These are phyloP conservation scores for Etheostoma cragini DNA, from an alignment of 2,113 vertebrate genomes.

Conservation along the genomic window DNA sequence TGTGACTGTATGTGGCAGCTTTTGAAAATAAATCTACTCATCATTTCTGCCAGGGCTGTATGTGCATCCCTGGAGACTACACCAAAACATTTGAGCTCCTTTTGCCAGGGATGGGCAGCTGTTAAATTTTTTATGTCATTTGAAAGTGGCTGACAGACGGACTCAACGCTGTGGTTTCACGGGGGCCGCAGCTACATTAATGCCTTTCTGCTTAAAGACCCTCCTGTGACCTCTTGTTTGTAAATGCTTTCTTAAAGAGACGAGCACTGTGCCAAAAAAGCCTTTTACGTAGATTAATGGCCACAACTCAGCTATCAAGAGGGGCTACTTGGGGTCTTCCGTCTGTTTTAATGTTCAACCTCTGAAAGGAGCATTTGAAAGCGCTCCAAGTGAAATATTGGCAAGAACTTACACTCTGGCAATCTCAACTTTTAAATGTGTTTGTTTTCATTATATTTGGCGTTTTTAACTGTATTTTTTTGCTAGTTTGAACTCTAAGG, in stretches of 20 bases:
- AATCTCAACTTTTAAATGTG: too few relatives aligned
- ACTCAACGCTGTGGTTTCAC: conserved; percentile 86
- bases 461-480: too few relatives aligned
- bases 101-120: conserved; percentile 67
- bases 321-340: conserved; percentile 30
- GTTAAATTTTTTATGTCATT: conserved; percentile 82
- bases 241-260: conserved; percentile 83
- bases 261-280: conserved; percentile 78
- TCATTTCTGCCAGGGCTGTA: conserved; percentile 55
- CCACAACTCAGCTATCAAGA: conserved; percentile 62
- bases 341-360: conserved; percentile 37
- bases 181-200: conserved; percentile 85
- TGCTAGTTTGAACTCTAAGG: too few relatives aligned
- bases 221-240: conserved; percentile 85
- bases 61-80: conserved; percentile 54
- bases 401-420: conserved; percentile 21
- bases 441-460: too few relatives aligned
- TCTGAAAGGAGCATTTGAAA: conserved; percentile 12
- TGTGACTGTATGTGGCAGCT: conserved; percentile 50
- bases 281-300: conserved; percentile 84
- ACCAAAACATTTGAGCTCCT: conserved; percentile 67
- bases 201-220: conserved; percentile 86
- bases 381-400: conserved; percentile 42
- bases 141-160: conserved; percentile 87
- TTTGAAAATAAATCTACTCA: conserved; percentile 56